Evolutionary conservation across 2,888 invertebrate species (phyloP), one percentile per base, ranked within the genome.

Genomic region (Epinotia nisella): DNA sequence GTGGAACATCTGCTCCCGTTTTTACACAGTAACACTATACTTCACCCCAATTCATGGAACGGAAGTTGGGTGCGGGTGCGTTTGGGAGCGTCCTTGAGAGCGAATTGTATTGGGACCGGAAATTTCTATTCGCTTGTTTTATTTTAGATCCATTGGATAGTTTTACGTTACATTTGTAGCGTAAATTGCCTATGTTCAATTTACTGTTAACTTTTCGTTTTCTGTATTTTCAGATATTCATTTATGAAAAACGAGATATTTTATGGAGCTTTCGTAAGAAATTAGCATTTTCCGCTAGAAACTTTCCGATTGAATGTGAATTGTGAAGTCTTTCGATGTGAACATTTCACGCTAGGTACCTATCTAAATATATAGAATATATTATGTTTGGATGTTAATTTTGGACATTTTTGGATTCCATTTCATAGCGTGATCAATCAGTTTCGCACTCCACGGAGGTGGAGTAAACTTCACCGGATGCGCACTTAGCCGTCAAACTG

Each of bases 31-130:
- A 85, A 84, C 83, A 82, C 81, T 80, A 81, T 81, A 82, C 79
- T 84, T 83, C 84, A 90, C 90, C 90, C 91, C 83, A 87, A 84
- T 89, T 85, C 82, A 81, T 83, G 76, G 82, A 90, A 82, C 92
- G 93, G 93, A 93, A 91, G 85, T 85, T 81, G 90, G 92, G 92
- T 87, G 89, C 86, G 89, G 88, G 86, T 81, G 67, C 56, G 61
- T 75, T 71, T 89, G 89, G 91, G 91, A 82, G 89, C 83, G 92
- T 89, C 91, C 91, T 91, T 91, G 90, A 88, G 83, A 78, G 78
- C 76, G 79, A 78, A 79, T 80, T 76, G 79, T 85, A 87, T 85
- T 86, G 82, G 80, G 79, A 87, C 87, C 90, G 90, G 90, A 92
- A 87, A 85, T 85, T 81, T 83, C 82, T 84, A 86, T 86, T 83